A percentile compares a stretch with the other conserved stretches of the same genome.
Conservation (phyloP, 2,888 invertebrate genomes). For the Seira musarum region DNA sequence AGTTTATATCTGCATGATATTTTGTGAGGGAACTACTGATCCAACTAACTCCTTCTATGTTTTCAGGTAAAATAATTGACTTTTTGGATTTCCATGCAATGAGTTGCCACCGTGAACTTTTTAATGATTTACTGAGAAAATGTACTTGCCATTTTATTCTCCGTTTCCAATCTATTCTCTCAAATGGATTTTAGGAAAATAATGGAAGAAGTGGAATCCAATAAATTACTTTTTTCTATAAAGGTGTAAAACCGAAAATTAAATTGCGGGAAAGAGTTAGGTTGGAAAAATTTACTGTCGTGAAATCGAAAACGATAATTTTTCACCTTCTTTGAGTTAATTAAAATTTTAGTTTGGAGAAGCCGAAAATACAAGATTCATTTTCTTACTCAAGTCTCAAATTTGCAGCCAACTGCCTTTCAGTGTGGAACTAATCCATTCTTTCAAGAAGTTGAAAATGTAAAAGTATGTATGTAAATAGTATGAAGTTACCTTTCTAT, state of each 20-base stretch:
- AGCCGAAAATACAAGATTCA: not conserved
- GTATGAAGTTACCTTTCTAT: too few relatives aligned
- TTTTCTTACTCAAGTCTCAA: not conserved
- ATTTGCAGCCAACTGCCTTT: too few relatives aligned
- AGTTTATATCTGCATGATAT: too few relatives aligned
- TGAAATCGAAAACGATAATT: slow-evolving; percentile 44
- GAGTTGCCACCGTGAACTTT: too few relatives aligned
- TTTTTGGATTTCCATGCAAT: too few relatives aligned
- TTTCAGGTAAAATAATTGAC: too few relatives aligned
- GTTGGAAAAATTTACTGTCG: slow-evolving; percentile 17
- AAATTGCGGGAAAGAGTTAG: not conserved
- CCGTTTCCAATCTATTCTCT: not conserved
- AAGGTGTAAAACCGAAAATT: slow-evolving; percentile 4
- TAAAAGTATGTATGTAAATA: too few relatives aligned
- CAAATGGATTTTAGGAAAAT: too few relatives aligned
- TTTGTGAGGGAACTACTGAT: too few relatives aligned
- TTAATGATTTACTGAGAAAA: not conserved
- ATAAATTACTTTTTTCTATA: slow-evolving; percentile 1
- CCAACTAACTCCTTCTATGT: too few relatives aligned
- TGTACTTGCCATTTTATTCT: not conserved
- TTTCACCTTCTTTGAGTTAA: slow-evolving; percentile 36
- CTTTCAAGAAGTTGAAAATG: too few relatives aligned
- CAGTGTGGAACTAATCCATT: too few relatives aligned
- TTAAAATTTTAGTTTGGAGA: slow-evolving; percentile 29
- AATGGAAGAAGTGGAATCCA: not conserved